Evolutionary conservation across 2,797 vertebrate species (phyloP).

Genomic region (Nothura maculosa): DNA sequence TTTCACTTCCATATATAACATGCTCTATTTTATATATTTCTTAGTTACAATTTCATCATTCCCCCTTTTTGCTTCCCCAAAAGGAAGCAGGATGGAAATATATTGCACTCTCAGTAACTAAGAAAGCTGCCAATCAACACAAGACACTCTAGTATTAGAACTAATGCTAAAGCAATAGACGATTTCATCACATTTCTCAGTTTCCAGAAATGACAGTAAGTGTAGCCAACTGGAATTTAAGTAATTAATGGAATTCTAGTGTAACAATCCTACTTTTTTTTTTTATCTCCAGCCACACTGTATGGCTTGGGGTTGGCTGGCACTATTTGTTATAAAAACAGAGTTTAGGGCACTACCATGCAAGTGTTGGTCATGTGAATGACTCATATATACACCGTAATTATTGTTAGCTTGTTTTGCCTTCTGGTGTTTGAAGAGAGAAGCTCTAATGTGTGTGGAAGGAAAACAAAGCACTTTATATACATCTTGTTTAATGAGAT

Average conservation of each 20-base stretch:
- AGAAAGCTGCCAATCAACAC: neutral
- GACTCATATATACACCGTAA: neutral
- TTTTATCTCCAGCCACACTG: neutral
- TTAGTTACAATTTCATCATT: neutral
- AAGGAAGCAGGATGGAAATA: neutral
- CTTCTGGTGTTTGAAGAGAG: neutral
- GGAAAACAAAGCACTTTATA: neutral
- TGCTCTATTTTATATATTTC: neutral
- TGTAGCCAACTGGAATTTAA: neutral
- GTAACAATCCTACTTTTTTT: neutral
- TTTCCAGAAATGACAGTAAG: neutral
- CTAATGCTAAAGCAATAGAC: neutral
- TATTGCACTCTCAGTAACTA: neutral
- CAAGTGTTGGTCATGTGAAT: neutral
- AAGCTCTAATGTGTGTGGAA: neutral
- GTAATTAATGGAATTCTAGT: constrained; percentile 6
- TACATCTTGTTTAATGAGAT: neutral
- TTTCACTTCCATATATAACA: neutral
- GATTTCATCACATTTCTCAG: neutral
- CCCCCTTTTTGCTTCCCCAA: neutral
- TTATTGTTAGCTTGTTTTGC: neutral
- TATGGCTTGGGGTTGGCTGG: neutral
- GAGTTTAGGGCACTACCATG: neutral
- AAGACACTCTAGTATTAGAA: neutral
- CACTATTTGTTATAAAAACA: neutral